Base-by-base conservation (phyloP, 1,140 invertebrate species). In the Atopsyche davidsoni region DNA sequence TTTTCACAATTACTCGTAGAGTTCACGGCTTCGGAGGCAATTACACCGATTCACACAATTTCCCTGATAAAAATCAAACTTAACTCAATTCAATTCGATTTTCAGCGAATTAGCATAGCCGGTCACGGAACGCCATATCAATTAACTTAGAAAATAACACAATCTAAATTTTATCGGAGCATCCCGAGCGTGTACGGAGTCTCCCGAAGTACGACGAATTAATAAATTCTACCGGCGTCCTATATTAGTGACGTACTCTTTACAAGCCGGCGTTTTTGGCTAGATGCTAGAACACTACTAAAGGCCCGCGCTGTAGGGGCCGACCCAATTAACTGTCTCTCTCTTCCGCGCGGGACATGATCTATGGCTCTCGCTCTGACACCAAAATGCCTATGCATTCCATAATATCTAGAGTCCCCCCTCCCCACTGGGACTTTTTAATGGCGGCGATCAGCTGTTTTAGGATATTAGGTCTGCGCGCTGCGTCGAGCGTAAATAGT, bases 361-460 rank as follows among this genome's bases (percentile, higher is more conserved):
- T 46, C 46, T 43, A 44, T 52, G 32, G 14, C 42, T 51, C 48
- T 56, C 49, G 17, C 44, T 44, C 46, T 49, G 22, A 19, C 50
- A 24, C 41, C n/a, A 28, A 16, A 43, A 22, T 25, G 16, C 31
- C 25, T 24, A 42, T 31, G 42, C 53, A 41, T 41, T 42, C 49
- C 41, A 44, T 49, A 55, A 48, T 49, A 50, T 35, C 35, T 17
- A 24, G 24, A 39, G 24, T 24, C 22, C 13, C 43, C 21, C 31
- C 47, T 21, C 31, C 32, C 24, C 46, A 14, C 19, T 34, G 19
- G 38, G 44, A 53, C 25, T 57, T 57, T 55, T 57, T 57, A 57
- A 57, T 57, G 55, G 55, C 55, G 46, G 50, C 50, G 35, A 57
- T 57, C 55, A 57, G 55, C 55, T 57, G 55, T 57, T 57, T 22